Base-by-base conservation (phyloP, 2,113 vertebrate genomes). In the Emydocephalus ijimae region DNA sequence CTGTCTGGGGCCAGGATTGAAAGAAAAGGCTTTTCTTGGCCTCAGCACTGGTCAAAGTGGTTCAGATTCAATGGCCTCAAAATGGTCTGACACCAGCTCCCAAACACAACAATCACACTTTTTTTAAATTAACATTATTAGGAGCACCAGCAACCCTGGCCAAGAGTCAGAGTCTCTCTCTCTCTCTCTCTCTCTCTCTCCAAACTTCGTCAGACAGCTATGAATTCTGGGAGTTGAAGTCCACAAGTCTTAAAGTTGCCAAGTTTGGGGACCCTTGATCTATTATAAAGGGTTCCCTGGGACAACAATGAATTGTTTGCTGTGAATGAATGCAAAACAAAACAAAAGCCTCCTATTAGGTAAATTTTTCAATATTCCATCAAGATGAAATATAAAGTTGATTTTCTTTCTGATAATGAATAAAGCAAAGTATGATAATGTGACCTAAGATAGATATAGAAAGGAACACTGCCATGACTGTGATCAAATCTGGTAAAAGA, bases 401-500 rank as follows among this genome's bases (percentile, higher is more conserved):
- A n/a, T 39, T 39, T 81, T 81, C n/a, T 39, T 81, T 81, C n/a
- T 39, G 34, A 43, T 43, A 81, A 81, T 43, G 34, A 81, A 81
- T 21, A 43, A 43, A 81, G 74, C 18, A 9, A 81, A 81, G 18
- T 39, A 43, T 43, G 6, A 81, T 81, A 20, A 81, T 81, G 18
- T 39, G 34, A 39, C 74, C 34, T 81, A 43, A 81, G 20, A 21
- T 21, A 43, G 20, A 43, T 81, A 81, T 43, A 0, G 18, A 81
- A 81, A 34, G 74, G 74, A 81, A 20, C 34, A 43, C 18, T 21
- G 39, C 15, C 34, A 43, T 81, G n/a, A 23, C 29, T 88, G 7
- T 55, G 91, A 57, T 29, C 8, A 85, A 94, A 94, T 23, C 9
- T 89, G 56, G 2, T 91, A 92, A 89, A 54, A 52, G 88, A 94